Evolutionary conservation across 2,113 vertebrate genomes (phyloP), one percentile per base, ranked within the genome.

Genomic region (Gallinago paraguaiae): DNA sequence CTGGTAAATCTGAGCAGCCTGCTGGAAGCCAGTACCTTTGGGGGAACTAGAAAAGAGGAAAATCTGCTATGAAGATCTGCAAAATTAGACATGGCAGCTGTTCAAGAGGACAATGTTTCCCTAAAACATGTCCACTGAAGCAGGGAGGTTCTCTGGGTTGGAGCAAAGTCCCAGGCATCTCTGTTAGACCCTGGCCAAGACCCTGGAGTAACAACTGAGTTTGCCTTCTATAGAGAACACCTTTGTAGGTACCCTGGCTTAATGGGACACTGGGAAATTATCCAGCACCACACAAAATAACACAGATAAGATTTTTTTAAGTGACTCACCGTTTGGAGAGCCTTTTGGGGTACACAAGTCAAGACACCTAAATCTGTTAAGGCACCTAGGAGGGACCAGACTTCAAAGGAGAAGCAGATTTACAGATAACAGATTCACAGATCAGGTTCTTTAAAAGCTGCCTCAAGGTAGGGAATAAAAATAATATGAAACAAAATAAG

Each of bases 351-450:
- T 90, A 41, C 93, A 90, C 78, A 95, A 93, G 78, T 90, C 54
- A 75, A 88, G 94, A 94, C 91, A 91, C 23, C 43, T 93, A 57
- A 46, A 67, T 92, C 88, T 86, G 79, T 88, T 74, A 78, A 90
- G 71, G 76, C 88, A 41, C 59, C 54, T 17, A 86, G 71, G 70
- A 94, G 87, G 48, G 74, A 72, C 81, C 9, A 7, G 9, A 33
- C 63, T 91, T 95, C 60, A 95, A 94, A 95, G 78, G 57, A 90
- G 39, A 43, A 88, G 24, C 11, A 83, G 92, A 95, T 84, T 43
- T 89, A 72, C 15, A 61, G 78, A 88, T 85, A 92, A 92, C 11
- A 90, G 48, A 79, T 82, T 87, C 76, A 77, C 54, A 80, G 74
- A 85, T 80, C 41, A 31, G 13, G 61, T 82, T 94, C 53, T 94